Evolutionary conservation across 2,113 vertebrate species (phyloP), one percentile per base, ranked within the genome.

Genomic region (Hymenochirus boettgeri): DNA sequence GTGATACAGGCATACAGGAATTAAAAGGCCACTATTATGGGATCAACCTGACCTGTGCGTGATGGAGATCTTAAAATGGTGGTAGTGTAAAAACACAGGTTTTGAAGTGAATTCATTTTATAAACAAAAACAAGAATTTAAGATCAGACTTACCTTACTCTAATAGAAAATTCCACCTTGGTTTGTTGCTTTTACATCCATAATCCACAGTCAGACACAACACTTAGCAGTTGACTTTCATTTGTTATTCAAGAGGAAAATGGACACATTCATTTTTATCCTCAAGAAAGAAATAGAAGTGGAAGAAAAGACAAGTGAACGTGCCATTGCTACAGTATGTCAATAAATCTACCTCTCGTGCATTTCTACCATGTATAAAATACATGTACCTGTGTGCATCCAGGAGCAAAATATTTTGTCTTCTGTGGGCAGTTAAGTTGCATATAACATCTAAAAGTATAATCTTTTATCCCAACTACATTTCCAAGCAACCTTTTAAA

Each of bases 401-500:
- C n/a, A 22, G 27, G 17, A 24, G 17, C 42, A n/a, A 29, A n/a
- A n/a, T 11, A 51, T 58, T 35, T 59, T 29, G 24, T 19, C 27
- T 19, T 23, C 35, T 18, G 7, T 35, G 33, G 17, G 29, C 48
- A 52, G 5, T 25, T 13, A 21, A 45, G 23, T 24, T 8, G 19
- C 52, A 18, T 35, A 33, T 21, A 61, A 22, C 25, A 39, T 57
- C 31, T 15, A 57, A 39, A 37, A 11, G n/a, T n/a, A 13, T 0
- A 11, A 21, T 25, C 18, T 45, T 45, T 23, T 24, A n/a, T 33
- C 26, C 39, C 18, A 25, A 58, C 56, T 5, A 42, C 23, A 42
- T 58, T 58, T 46, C 51, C 35, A 55, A 29, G 46, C 62, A 46
- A 65, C 53, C 53, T 65, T 53, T 48, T 13, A 33, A 57, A 65